Percentiles rank a stretch among this genome's conserved stretches.
phyloP scores from a whole-genome alignment of 2,113 vertebrate genomes.

The Mesembrinibis cayennensis region DNA sequence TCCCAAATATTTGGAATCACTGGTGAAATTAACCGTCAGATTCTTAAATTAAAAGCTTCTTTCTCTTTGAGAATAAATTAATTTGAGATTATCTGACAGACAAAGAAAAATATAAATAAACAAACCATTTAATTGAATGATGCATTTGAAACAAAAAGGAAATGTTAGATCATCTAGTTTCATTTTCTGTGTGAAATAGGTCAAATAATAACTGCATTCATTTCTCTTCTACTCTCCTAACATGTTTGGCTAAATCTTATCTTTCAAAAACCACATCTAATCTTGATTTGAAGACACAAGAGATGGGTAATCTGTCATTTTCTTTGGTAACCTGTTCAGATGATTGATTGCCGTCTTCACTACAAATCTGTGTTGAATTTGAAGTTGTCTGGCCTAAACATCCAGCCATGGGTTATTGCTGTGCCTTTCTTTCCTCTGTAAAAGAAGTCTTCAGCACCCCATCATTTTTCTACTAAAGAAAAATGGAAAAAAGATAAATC shows the following conservation, averaged over 20 bases:
- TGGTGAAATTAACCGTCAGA: neutral
- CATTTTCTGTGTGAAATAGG: neutral
- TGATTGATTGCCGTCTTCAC: fast-evolving
- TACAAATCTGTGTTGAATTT: neutral
- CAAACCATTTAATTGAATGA: neutral
- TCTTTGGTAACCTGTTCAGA: neutral
- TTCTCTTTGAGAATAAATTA: neutral
- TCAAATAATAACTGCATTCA: neutral
- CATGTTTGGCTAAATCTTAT: neutral
- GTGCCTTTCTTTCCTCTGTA: neutral
- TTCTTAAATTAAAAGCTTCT: neutral
- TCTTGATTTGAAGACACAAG: neutral
- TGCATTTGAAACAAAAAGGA: neutral
- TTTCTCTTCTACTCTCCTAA: neutral
- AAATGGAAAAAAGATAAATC: neutral
- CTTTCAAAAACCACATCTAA: neutral
- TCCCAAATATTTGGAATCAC: neutral
- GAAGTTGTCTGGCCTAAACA: neutral
- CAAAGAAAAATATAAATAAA: neutral
- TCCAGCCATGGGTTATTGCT: neutral
- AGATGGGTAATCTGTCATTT: neutral
- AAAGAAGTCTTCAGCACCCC: neutral
- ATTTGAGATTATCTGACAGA: neutral
- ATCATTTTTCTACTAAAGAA: neutral
- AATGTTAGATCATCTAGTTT: neutral